phyloP scores from a whole-genome alignment of 2,797 vertebrate genomes.

The Paramormyrops hopkinsi region DNA sequence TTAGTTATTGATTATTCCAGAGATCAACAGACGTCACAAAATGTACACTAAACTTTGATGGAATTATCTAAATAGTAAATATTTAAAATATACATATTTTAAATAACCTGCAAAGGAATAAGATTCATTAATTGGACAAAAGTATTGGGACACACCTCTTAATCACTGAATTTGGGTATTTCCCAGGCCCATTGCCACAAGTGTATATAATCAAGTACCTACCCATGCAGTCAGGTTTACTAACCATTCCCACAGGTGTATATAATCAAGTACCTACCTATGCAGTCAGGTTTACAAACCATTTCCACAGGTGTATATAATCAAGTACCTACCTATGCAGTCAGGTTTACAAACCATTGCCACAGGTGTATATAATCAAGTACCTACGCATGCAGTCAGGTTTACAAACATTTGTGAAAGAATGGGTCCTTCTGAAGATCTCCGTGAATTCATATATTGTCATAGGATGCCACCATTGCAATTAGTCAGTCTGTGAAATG shows the following conservation, averaged over 20 bases:
- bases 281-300: background rate
- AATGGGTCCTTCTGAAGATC: background rate
- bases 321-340: background rate
- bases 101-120: background rate
- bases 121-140: background rate
- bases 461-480: background rate
- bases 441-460: background rate
- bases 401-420: background rate
- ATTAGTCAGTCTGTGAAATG: background rate
- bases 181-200: background rate
- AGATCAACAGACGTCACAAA: background rate
- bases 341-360: background rate
- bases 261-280: background rate
- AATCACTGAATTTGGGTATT: background rate
- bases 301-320: background rate
- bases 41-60: background rate
- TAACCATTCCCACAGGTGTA: background rate
- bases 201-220: background rate
- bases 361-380: background rate
- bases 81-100: background rate
- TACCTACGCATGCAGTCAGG: background rate
- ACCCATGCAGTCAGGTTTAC: background rate
- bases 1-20: background rate
- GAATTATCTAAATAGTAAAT: background rate
- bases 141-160: background rate